Conservation (phyloP, 2,113 vertebrate genomes). For the Choloepus hoffmanni region DNA sequence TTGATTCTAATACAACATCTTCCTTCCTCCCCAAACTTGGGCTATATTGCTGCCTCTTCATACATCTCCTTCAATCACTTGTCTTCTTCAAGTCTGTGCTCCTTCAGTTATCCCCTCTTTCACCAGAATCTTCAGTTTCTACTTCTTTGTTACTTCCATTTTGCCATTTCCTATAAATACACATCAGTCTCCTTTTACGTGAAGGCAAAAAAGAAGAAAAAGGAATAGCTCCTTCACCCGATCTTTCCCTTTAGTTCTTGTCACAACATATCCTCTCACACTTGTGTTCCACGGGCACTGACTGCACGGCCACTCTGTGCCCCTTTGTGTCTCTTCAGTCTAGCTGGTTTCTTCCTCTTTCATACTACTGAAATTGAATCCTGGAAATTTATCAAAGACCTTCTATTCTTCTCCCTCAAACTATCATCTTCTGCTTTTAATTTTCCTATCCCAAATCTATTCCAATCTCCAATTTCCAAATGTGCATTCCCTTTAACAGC, state of each 20-base stretch:
- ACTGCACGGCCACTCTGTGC: not conserved
- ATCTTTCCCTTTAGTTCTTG: not conserved
- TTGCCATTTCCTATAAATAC: not conserved
- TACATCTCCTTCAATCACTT: not conserved
- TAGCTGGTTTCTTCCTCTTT: not conserved
- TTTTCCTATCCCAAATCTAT: not conserved
- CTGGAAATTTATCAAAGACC: not conserved
- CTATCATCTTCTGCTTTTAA: not conserved
- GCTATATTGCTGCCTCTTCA: not conserved
- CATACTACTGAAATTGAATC: slow-evolving; percentile 10
- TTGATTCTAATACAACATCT: not conserved
- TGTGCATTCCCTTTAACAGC: not conserved
- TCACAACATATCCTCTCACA: not conserved
- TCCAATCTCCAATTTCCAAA: not conserved
- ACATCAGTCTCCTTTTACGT: not conserved
- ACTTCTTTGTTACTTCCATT: not conserved
- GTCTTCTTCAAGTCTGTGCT: not conserved
- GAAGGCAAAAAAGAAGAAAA: not conserved
- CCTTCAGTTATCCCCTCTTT: not conserved
- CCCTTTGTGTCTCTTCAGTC: not conserved
- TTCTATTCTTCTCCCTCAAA: not conserved
- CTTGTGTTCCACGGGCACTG: not conserved
- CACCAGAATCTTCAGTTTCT: not conserved
- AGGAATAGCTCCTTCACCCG: not conserved
- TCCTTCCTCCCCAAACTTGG: not conserved